Base-by-base conservation (phyloP, 2,888 invertebrate species). In the Trachelus tabidus region DNA sequence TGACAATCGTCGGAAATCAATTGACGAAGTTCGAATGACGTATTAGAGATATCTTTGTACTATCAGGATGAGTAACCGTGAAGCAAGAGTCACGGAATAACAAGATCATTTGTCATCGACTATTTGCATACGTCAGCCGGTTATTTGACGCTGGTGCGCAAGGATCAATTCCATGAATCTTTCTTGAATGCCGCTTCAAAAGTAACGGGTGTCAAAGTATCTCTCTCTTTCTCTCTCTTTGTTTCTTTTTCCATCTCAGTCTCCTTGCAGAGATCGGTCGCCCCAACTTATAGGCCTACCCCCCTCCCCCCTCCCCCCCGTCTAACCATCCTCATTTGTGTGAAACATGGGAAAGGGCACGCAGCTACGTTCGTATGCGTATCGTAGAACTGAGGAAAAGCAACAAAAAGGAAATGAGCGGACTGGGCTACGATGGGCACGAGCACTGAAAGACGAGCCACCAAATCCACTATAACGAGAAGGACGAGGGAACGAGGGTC, bases 21-120 rank as follows among this genome's bases (percentile, higher is more conserved):
- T 15, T 40, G 40, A 40, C 12, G 15, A 40, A 15, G 15, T 40
- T 40, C 40, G 40, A 40, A 40, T 15, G 40, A 40, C 40, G 40
- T 40, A 40, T 40, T 15, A 40, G 15, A 40, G 15, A 40, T 40
- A 15, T 40, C 40, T 40, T 40, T 40, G 40, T 40, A 4, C 40
- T 40, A 40, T 40, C 15, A 15, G 15, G 15, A 15, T 6, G 69
- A 23, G 69, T 69, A 69, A 30, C 12, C 69, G 30, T 33, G 69
- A 69, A 69, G 69, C 69, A 69, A 69, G 30, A 69, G 30, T 33
- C 69, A 31, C 69, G 69, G 30, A 69, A 69, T 69, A 69, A 69
- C 69, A 69, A 69, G 89, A 90, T 90, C 90, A 90, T 90, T 90
- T 90, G 89, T 90, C 89, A 90, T 86, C 84, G 84, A 81, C 83